These are phyloP conservation scores for Druon quercuslanigerum DNA, from an alignment of 1,140 invertebrate genomes.

Conservation along the genomic window DNA sequence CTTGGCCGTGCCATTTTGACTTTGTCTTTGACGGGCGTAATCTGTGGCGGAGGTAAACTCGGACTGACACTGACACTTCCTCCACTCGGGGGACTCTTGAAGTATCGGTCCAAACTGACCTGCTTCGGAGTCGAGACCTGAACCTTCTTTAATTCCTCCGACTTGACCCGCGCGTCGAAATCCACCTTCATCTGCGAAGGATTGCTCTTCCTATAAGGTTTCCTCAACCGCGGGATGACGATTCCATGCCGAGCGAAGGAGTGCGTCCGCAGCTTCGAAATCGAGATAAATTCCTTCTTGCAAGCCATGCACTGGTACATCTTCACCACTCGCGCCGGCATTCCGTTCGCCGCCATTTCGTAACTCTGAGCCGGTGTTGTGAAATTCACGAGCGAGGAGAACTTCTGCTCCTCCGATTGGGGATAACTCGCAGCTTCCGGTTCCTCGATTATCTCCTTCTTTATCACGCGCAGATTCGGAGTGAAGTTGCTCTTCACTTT, in stretches of 20 bases:
- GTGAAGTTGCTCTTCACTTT: neutral
- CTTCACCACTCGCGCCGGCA: neutral
- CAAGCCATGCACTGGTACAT: slow-evolving; percentile 1
- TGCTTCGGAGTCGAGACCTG: neutral
- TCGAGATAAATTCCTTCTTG: neutral
- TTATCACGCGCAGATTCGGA: neutral
- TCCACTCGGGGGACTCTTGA: neutral
- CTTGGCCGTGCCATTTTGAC: neutral
- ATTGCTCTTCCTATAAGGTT: neutral
- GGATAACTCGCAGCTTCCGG: neutral
- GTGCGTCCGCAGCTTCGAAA: neutral
- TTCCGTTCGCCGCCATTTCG: neutral
- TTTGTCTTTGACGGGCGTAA: neutral
- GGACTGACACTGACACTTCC: neutral
- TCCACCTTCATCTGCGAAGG: neutral
- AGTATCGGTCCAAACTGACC: slow-evolving; percentile 12
- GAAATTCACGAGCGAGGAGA: neutral
- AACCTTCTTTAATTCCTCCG: neutral
- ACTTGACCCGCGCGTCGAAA: too few species aligned
- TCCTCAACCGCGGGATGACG: neutral
- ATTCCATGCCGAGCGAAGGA: neutral
- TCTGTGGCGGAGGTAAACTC: neutral
- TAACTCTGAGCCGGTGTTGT: neutral
- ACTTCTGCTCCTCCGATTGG: neutral
- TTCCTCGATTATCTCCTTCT: neutral